A percentile compares a stretch with the other conserved stretches of the same genome.
Evolutionary conservation across 2,888 invertebrate genomes (phyloP).

Genomic region (Axea sp.): DNA sequence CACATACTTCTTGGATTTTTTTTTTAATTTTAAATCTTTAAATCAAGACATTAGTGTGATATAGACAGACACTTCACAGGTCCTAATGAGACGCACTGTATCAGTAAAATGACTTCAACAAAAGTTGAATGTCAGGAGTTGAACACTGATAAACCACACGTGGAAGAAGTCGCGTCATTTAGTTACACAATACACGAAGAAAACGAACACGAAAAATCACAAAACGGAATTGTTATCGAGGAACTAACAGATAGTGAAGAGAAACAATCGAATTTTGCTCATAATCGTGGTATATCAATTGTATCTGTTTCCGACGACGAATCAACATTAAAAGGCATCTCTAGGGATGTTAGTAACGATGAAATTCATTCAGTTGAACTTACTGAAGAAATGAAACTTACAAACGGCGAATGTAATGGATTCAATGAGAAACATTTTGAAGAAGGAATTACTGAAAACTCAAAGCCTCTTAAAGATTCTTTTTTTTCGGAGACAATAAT

Average conservation of each 20-base stretch:
- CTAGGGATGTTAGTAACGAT: constrained; percentile 82
- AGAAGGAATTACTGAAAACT: constrained; percentile 66
- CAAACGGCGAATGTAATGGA: constrained; percentile 67
- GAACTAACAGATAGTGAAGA: constrained; percentile 80
- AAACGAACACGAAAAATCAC: constrained; percentile 66
- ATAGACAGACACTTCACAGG: constrained; percentile 79
- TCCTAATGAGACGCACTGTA: constrained; percentile 84
- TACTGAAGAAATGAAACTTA: constrained; percentile 62
- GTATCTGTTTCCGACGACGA: constrained; percentile 85
- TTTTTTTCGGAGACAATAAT: constrained; percentile 73
- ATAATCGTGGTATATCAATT: constrained; percentile 83
- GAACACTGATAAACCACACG: constrained; percentile 80
- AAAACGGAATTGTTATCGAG: constrained; percentile 77
- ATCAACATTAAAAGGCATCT: constrained; percentile 81
- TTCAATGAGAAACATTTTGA: constrained; percentile 63
- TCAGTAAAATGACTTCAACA: constrained; percentile 84
- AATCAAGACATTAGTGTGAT: constrained; percentile 49
- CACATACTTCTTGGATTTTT: no score
- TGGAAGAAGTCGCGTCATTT: constrained; percentile 83
- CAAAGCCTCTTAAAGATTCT: constrained; percentile 64
- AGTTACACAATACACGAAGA: constrained; percentile 82
- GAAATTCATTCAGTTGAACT: constrained; percentile 79
- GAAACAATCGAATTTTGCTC: constrained; percentile 74
- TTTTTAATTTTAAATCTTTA: no score
- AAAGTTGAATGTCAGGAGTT: constrained; percentile 82